Conservation (phyloP, 2,888 invertebrate genomes). For the Alcis repandata region DNA sequence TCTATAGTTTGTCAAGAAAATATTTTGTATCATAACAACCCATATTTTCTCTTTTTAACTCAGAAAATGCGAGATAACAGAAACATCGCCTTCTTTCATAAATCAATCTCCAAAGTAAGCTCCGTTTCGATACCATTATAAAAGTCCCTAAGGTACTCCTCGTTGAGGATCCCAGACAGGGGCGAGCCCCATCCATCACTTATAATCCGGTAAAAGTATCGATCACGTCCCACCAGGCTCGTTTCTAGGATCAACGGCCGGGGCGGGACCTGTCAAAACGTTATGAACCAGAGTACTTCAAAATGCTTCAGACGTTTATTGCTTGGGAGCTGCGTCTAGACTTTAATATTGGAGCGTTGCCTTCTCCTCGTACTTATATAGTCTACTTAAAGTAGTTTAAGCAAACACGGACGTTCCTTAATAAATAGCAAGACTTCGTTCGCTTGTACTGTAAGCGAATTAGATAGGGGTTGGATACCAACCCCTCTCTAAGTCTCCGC, state of each 20-base stretch:
- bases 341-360: background rate
- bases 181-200: slow-evolving; percentile 61
- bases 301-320: too few species aligned
- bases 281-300: too few species aligned
- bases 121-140: slow-evolving; percentile 21
- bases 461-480: too few species aligned
- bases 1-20: background rate
- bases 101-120: slow-evolving; percentile 26
- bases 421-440: too few species aligned
- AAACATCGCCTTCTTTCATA: background rate
- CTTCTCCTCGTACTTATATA: background rate
- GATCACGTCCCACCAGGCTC: slow-evolving; percentile 50
- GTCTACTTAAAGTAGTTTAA: too few species aligned
- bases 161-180: slow-evolving; percentile 31
- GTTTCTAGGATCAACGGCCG: background rate
- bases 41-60: background rate
- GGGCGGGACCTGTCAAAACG: background rate
- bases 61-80: background rate
- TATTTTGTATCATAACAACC: background rate
- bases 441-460: too few species aligned
- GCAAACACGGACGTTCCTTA: too few species aligned
- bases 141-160: slow-evolving; percentile 30
- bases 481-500: too few species aligned
- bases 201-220: slow-evolving; percentile 58
- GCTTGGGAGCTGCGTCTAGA: slow-evolving; percentile 3